A percentile compares a stretch with the other conserved stretches of the same genome.
Conservation (phyloP, 2,797 vertebrate genomes). For the Crax fasciolata region DNA sequence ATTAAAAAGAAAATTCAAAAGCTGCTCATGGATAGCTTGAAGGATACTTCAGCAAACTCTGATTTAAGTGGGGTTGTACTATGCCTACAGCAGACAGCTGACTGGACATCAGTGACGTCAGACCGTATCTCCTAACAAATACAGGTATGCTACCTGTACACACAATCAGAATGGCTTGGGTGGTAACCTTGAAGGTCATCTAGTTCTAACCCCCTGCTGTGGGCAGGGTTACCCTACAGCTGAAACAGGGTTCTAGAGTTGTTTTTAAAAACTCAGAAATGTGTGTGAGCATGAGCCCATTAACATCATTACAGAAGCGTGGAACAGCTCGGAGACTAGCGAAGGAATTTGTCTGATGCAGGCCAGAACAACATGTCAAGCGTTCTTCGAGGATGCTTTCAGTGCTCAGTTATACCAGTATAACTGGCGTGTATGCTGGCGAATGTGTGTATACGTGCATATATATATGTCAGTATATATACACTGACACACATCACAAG, state of each 20-base stretch:
- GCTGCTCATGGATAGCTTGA: slow-evolving; percentile 15
- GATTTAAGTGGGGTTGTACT: background rate
- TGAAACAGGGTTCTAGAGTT: fast-evolving
- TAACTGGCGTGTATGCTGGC: background rate
- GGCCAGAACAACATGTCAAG: background rate
- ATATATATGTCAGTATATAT: background rate
- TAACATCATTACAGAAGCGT: background rate
- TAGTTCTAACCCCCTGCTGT: background rate
- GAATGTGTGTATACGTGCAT: fast-evolving
- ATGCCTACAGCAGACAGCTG: background rate
- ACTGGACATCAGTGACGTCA: background rate
- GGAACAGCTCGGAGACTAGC: background rate
- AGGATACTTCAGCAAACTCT: background rate
- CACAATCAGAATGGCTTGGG: background rate
- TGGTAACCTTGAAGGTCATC: background rate
- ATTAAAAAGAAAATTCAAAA: slow-evolving; percentile 19
- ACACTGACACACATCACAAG: background rate
- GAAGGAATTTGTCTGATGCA: background rate
- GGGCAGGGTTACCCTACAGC: background rate
- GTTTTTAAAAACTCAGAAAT: background rate
- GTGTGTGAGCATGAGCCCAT: background rate
- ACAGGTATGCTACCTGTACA: background rate
- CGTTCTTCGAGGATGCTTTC: slow-evolving; percentile 6
- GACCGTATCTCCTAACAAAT: background rate
- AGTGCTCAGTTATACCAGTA: background rate